A percentile compares a stretch with the other conserved stretches of the same genome.
Evolutionary conservation across 1,140 invertebrate species (phyloP).

Genomic region (Nylanderia fulva): DNA sequence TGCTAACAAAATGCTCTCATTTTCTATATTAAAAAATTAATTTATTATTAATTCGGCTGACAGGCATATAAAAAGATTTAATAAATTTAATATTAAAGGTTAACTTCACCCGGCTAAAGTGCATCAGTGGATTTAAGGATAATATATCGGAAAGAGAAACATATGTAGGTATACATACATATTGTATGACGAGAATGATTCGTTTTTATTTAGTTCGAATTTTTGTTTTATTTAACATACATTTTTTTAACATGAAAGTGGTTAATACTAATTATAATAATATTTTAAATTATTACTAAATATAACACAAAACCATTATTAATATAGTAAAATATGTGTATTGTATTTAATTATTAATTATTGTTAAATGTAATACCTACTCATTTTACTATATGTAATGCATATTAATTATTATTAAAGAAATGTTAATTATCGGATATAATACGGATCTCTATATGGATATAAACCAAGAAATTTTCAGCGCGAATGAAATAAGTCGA

Average conservation of each 20-base stretch:
- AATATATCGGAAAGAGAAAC: conserved; percentile 8
- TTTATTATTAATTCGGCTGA: too few relatives aligned
- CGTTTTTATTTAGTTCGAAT: neutral
- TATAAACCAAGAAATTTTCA: neutral
- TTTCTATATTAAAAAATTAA: too few relatives aligned
- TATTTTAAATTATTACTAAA: neutral
- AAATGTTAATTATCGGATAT: neutral
- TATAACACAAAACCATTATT: neutral
- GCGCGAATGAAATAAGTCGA: neutral
- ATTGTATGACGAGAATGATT: neutral
- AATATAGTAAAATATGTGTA: neutral
- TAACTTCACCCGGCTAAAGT: too few relatives aligned
- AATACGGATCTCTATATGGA: neutral
- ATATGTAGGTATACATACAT: too few relatives aligned
- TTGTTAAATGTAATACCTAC: too few relatives aligned
- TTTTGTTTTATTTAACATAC: neutral
- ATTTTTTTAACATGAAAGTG: neutral
- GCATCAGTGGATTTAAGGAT: conserved; percentile 22
- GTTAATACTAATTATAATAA: neutral
- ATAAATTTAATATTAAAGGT: too few relatives aligned
- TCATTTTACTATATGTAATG: too few relatives aligned
- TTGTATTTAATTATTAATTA: neutral
- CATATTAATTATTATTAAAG: neutral
- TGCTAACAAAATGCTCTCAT: too few relatives aligned
- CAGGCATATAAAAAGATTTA: too few relatives aligned